Evolutionary conservation across 2,113 vertebrate genomes (phyloP), one percentile per base, ranked within the genome.

Genomic region (Hiodon tergisus): DNA sequence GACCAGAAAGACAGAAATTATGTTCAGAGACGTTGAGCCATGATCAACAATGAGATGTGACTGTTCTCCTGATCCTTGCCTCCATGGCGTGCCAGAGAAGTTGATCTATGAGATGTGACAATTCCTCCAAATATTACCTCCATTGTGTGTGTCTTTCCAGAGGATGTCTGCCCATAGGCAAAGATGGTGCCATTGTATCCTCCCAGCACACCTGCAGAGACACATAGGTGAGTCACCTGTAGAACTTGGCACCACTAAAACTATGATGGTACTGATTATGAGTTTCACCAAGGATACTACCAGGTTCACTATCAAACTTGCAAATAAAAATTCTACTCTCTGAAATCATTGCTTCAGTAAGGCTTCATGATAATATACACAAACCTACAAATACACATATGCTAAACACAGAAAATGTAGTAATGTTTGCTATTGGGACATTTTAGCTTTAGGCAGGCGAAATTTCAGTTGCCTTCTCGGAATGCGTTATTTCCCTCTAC

Each of bases 101-200:
- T 31, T 31, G 31, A 31, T 31, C 31, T 31, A 31, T 31, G 31
- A 31, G 31, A 31, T 31, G 31, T 31, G 31, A 31, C 31, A 31
- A 31, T 31, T 31, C 67, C 1, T 50, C 5, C n/a, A n/a, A 59
- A 5, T 72, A 58, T 74, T 87, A 95, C 95, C 93, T 97, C 96
- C 96, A 98, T 97, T 80, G 95, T 98, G 81, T 98, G 95, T 68
- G 95, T 98, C 86, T 98, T 98, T 81, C 95, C 95, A 5, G 95
- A 98, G n/a, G 95, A 91, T 0, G 95, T 98, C 81, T 97, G 95
- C 83, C 95, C 95, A 11, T 97, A 97, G 71, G 95, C 95, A 52
- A 98, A 98, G 82, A 98, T 97, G 65, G 95, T 98, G 61, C 95
- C 95, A 50, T 98, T 98, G 86, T 98, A 98, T 74, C 95, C 95